Evolutionary conservation across 2,113 vertebrate species (phyloP).

Genomic region (Prunella fulvescens): DNA sequence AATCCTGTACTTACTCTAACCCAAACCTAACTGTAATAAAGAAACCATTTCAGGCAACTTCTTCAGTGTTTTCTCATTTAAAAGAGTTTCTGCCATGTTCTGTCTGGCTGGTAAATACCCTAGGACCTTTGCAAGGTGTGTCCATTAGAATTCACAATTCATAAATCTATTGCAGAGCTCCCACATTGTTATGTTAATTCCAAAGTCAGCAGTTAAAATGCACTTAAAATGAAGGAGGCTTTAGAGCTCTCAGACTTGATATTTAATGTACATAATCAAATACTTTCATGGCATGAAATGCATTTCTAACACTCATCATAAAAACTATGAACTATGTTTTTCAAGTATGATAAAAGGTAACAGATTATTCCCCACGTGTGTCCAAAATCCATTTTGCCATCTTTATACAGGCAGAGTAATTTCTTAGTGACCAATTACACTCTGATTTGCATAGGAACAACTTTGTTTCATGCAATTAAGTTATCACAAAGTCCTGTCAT

Average conservation of each 20-base stretch:
- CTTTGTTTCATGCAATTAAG: constrained; percentile 35
- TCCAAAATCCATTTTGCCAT: constrained; percentile 40
- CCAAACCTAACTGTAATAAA: neutral
- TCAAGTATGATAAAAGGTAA: constrained; percentile 46
- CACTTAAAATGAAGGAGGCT: constrained; percentile 59
- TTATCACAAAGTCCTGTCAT: constrained; percentile 55
- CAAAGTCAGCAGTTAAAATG: constrained; percentile 64
- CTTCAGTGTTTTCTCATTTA: neutral
- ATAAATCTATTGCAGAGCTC: constrained; percentile 39
- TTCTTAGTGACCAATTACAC: constrained; percentile 32
- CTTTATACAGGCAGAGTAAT: neutral
- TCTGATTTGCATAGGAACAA: constrained; percentile 43
- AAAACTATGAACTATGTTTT: constrained; percentile 51
- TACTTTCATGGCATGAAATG: constrained; percentile 55
- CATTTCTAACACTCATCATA: constrained; percentile 24
- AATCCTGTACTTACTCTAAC: neutral
- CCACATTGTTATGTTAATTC: constrained; percentile 60
- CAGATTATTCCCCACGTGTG: constrained; percentile 32
- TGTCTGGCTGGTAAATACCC: neutral
- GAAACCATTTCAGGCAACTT: neutral
- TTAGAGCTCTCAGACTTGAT: constrained; percentile 48
- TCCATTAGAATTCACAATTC: constrained; percentile 36
- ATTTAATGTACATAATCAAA: constrained; percentile 65
- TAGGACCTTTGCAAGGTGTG: neutral
- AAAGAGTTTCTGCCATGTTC: neutral